Evolutionary conservation across 2,113 vertebrate genomes (phyloP).

Genomic region (Vulpes ferrilata): DNA sequence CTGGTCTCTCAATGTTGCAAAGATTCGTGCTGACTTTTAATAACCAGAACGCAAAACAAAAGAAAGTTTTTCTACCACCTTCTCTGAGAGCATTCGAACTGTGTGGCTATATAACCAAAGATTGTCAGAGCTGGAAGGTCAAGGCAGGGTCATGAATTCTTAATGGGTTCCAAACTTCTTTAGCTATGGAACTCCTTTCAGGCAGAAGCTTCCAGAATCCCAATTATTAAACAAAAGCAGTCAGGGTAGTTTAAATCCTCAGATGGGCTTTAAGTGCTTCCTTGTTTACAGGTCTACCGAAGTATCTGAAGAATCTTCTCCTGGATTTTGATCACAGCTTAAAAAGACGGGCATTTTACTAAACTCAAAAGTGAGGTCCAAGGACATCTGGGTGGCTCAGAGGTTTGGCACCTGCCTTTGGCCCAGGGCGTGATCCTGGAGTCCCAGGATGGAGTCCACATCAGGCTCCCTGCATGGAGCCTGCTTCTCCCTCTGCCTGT

Average conservation of each 20-base stretch:
- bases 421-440: too few relatives aligned
- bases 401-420: too few relatives aligned
- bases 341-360: slow-evolving; percentile 34
- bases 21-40: slow-evolving; percentile 74
- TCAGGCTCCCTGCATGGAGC: too few relatives aligned
- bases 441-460: too few relatives aligned
- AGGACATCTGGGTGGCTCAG: neutral
- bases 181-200: neutral
- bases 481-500: too few relatives aligned
- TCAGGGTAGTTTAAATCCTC: neutral
- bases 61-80: slow-evolving; percentile 52
- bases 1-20: neutral
- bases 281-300: neutral
- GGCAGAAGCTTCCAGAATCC: neutral
- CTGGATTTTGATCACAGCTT: neutral
- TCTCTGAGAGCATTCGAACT: slow-evolving; percentile 14
- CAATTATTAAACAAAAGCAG: neutral
- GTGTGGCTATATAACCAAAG: neutral
- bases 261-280: neutral
- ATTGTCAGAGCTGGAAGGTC: neutral
- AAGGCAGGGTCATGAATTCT: neutral
- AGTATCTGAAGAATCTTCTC: neutral
- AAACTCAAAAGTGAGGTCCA: neutral
- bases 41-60: slow-evolving; percentile 63
- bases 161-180: neutral